Evolutionary conservation across 2,797 vertebrate genomes (phyloP), one percentile per base, ranked within the genome.

Genomic region (Leptodactylus fallax): DNA sequence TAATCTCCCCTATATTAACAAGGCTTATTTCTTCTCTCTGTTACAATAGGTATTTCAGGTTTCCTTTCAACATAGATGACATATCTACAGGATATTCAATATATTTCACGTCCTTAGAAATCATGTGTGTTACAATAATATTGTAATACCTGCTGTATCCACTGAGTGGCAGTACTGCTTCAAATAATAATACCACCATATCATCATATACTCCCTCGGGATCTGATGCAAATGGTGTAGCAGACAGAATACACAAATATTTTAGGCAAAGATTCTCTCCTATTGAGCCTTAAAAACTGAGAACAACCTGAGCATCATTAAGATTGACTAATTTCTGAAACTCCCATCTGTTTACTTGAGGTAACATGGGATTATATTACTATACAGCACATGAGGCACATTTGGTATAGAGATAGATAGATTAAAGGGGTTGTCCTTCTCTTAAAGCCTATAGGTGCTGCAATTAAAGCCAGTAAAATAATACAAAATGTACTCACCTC

Each of bases 111-210:
- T 19, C 8, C 9, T 81, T 17, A 25, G 23, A 25, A 14, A 63
- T 63, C 19, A 60, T 25, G 19, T 27, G 12, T 1, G 69, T 19
- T 14, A 77, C 21, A 49, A 51, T 17, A 53, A 16, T 25, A 51
- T 21, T 78, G 83, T 53, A 60, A 60, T 72, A 72, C 10, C 11
- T 25, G 14, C 9, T 61, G 6, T 45, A 11, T 16, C 61, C 85
- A 87, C 85, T 19, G 27, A 55, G 85, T 76, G 85, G 63, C 69
- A 53, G 65, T 82, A 56, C 51, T 76, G 56, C 17, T 27, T 45
- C 69, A 87, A 71, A 74, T 12, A 36, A 58, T 80, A 86, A 78
- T 56, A 58, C 58, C 11, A 69, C 23, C 14, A 49, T 17, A n/a
- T 65, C 13, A 81, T 17, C 47, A 21, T n/a, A n/a, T 23, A 36